These are phyloP conservation scores for Lottia scabra DNA, from an alignment of 2,888 invertebrate genomes.

Conservation along the genomic window DNA sequence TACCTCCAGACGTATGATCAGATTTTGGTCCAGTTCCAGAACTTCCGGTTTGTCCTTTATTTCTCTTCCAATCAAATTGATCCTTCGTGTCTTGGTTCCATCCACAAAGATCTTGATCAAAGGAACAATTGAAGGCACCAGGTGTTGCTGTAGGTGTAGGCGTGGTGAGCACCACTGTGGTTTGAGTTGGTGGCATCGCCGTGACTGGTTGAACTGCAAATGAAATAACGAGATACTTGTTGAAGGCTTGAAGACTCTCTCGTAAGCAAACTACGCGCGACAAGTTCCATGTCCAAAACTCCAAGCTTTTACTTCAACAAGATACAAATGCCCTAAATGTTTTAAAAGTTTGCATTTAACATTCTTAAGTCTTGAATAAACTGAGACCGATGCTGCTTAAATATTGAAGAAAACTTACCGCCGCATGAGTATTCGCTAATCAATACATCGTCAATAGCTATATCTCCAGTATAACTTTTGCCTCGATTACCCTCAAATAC, in stretches of 20 bases:
- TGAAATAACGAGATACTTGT: too few species aligned
- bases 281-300: too few species aligned
- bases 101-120: constrained; percentile 54
- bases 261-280: too few species aligned
- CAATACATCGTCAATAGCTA: constrained; percentile 61
- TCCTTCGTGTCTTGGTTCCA: constrained; percentile 49
- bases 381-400: too few species aligned
- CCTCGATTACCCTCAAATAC: constrained; percentile 49
- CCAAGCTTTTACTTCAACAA: too few species aligned
- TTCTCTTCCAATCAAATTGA: constrained; percentile 57
- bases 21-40: constrained; percentile 52
- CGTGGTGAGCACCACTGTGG: constrained; percentile 7
- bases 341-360: too few species aligned
- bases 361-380: too few species aligned
- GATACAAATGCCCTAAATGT: too few species aligned
- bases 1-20: constrained; percentile 51
- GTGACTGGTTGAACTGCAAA: constrained; percentile 26
- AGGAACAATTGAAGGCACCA: constrained; percentile 51
- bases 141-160: constrained; percentile 25
- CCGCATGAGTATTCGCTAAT: constrained; percentile 42
- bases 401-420: constrained; percentile 29
- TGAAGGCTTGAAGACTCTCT: too few species aligned
- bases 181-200: background rate
- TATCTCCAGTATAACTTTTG: constrained; percentile 47
- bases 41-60: constrained; percentile 38